Base-by-base conservation (phyloP, 2,888 invertebrate species). In the Cylloceria caligata region DNA sequence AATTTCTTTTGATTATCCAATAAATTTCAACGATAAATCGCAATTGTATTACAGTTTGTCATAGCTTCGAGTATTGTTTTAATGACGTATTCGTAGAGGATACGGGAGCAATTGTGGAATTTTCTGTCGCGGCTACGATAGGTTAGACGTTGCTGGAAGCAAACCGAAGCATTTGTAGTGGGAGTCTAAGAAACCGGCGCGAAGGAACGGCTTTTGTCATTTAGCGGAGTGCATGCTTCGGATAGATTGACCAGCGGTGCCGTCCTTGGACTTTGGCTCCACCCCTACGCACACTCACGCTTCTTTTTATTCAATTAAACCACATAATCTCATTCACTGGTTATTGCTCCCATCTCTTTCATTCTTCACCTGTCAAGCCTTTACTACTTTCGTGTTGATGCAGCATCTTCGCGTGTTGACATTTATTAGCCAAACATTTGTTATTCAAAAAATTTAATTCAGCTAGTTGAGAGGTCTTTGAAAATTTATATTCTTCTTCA, bases 301-400 rank as follows among this genome's bases (percentile, higher is more conserved):
- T 67, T 49, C 34, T 67, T 67, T 67, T 67, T 67, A 67, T 67
- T 67, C 30, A 34, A 67, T 67, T 67, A 67, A 49, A 67, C 34
- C 34, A 27, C 19, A 47, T 67, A 67, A 67, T 67, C 67, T 34
- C 67, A 47, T 67, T 67, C 67, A 27, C 47, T 47, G 67, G 67
- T 67, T 49, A 52, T 60, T 45, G 57, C 55, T 57, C 47, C 47
- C 24, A 24, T 55, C n/a, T n/a, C 21, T 52, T n/a, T 30, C 57
- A 4, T 2, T 24, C 9, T 27, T 52, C 24, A 24, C 24, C 27
- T 27, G 52, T 27, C 19, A 19, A 19, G 4, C 9, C 47, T 47
- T 47, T 19, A 11, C 4, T 21, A 21, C 7, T 49, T 21, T 52
- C 13, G 0, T 21, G 9, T 52, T 24, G 1, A 49, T 49, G 11